Percentiles rank a stretch among this genome's conserved stretches.
Conservation (phyloP, 35 echinoderm and acorn worm genomes). For the Heliocidaris erythrogramma region DNA sequence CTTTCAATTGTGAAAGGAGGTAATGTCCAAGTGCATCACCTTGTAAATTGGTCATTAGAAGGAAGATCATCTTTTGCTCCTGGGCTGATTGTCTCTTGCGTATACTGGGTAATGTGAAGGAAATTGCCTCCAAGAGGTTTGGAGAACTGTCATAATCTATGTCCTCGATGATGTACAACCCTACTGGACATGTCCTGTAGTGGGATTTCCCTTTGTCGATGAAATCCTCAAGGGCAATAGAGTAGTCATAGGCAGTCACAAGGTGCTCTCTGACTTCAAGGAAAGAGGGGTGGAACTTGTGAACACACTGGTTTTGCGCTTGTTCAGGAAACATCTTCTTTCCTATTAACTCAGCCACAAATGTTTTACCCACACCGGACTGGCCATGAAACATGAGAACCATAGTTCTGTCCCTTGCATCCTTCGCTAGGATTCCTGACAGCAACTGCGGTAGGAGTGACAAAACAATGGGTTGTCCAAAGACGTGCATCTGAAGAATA, state of each 20-base stretch:
- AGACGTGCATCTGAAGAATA: not conserved
- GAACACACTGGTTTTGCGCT: not conserved
- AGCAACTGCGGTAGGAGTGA: constrained; percentile 18
- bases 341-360: constrained; percentile 49
- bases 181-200: constrained; percentile 24
- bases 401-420: constrained; percentile 18
- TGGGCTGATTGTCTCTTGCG: not conserved
- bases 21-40: constrained; percentile 1
- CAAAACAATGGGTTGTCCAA: constrained; percentile 51
- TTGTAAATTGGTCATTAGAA: constrained; percentile 27
- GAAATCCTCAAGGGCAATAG: constrained; percentile 31
- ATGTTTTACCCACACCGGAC: constrained; percentile 64
- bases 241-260: constrained; percentile 32
- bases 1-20: not conserved
- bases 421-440: not conserved
- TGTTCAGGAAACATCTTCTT: constrained; percentile 3
- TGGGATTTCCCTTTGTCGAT: not conserved
- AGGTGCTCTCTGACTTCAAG: not conserved
- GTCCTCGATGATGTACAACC: constrained; percentile 32
- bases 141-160: not conserved
- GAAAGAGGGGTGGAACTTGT: constrained; percentile 16
- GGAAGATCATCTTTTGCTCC: constrained; percentile 37
- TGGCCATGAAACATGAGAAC: constrained; percentile 64
- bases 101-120: not conserved
- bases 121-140: not conserved